Percentiles rank a stretch among this genome's conserved stretches.
phyloP scores from a whole-genome alignment of 2,888 invertebrate genomes.

The Drosophila tanythrix region DNA sequence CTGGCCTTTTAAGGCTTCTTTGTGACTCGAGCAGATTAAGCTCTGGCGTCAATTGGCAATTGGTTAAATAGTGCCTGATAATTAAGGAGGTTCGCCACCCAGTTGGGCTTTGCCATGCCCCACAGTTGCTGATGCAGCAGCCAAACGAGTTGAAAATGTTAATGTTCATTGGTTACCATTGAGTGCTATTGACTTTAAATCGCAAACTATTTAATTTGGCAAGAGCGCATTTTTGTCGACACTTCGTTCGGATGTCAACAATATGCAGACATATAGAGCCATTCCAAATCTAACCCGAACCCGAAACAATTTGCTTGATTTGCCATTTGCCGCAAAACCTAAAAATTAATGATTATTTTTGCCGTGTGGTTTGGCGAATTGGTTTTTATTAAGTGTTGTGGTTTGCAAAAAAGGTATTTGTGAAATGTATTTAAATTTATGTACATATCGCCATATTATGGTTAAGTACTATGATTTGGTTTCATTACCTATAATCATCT shows the following conservation, averaged over 20 bases:
- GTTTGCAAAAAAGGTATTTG: neutral
- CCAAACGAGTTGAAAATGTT: constrained; percentile 21
- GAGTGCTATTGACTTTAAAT: constrained; percentile 57
- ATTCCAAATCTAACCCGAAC: neutral
- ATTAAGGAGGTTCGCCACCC: constrained; percentile 52
- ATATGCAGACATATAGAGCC: neutral
- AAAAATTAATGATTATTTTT: constrained; percentile 64
- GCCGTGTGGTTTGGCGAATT: constrained; percentile 21
- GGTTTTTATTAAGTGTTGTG: constrained; percentile 18
- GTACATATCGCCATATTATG: neutral
- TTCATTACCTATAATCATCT: neutral
- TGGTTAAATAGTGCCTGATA: constrained; percentile 41
- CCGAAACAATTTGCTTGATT: constrained; percentile 10
- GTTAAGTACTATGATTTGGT: neutral
- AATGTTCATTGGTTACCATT: constrained; percentile 40
- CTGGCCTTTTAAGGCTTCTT: neutral
- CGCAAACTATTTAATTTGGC: constrained; percentile 65
- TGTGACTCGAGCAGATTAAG: constrained; percentile 2
- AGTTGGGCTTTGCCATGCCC: constrained; percentile 34
- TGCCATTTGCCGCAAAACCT: constrained; percentile 60
- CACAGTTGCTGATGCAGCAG: constrained; percentile 38
- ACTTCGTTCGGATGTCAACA: neutral
- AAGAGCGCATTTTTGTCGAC: constrained; percentile 61
- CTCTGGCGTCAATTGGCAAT: constrained; percentile 29
- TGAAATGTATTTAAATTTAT: constrained; percentile 2